Evolutionary conservation across 1,140 invertebrate genomes (phyloP), one percentile per base, ranked within the genome.

Genomic region (Scaptodrosophila lebanonensis): DNA sequence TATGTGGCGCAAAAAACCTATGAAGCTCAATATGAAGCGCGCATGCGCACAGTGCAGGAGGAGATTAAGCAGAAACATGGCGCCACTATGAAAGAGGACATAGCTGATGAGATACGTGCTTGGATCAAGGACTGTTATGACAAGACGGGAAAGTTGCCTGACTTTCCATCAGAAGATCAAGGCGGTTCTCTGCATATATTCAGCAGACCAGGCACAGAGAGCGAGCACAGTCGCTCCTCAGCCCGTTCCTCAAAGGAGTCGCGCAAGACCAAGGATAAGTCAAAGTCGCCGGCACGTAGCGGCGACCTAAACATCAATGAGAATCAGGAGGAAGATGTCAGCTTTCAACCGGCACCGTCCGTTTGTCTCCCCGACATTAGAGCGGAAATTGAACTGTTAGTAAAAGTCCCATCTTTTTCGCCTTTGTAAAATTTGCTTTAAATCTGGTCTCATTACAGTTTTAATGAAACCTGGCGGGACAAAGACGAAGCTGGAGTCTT

Each of bases 151-250:
- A 96, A 95, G 87, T 93, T 98, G 84, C 96, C 96, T 0, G 95
- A 97, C 66, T 92, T 95, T 69, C 96, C 96, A 2, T 92, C 94
- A n/a, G 94, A 93, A 47, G 95, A 97, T 84, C 92, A 93, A 70
- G 95, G 95, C 12, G 95, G 95, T 1, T 97, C 95, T 1, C 89
- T 92, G 57, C 88, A 93, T 22, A 92, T 97, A 82, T 95, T 96
- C 65, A 94, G 93, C 66, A 88, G 92, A 71, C 92, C 87, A 87
- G 92, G 91, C 9, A 92, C 91, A 0, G 93, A 93, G 45, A 93
- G 92, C 84, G 92, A 93, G 61, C 86, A 93, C 1, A 94, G 93
- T 63, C 93, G 94, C 83, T 93, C 93, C 0, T 93, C 93, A 0
- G 91, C 90, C 0, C 86, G 91, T 2, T 94, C 93, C 1, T 95